Base-by-base conservation (phyloP, 2,113 vertebrate genomes). In the Mystacornis crossleyi region DNA sequence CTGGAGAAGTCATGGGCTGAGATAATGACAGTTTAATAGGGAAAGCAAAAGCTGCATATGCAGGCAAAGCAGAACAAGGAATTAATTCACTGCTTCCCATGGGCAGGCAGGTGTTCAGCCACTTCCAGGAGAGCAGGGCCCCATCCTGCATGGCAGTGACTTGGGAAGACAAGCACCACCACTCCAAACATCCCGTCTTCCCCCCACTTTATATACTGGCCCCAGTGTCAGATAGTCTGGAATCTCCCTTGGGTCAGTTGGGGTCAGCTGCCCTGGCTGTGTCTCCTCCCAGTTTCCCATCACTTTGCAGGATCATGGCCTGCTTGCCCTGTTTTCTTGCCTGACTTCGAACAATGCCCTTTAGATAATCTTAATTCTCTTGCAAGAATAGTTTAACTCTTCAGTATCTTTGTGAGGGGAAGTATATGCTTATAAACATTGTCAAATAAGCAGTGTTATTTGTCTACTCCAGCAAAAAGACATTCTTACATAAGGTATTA, bases 11-110 rank as follows among this genome's bases (percentile, higher is more conserved):
- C 4, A 6, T 73, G 69, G 69, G 69, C 38, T 73, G 60, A 45
- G 69, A 66, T 45, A 73, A 66, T 51, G 33, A 43, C 36, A 38
- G 23, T 73, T 89, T 81, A 74, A 81, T 45, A 53, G 45, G 28
- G 45, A 74, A 89, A 74, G n/a, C 61, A 58, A 53, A 45, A 73
- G 33, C 69, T 5, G 5, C 38, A 28, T 23, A 58, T 0, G 2
- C 36, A 73, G n/a, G 69, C 38, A 81, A 74, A 80, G 58, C 43
- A 38, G 73, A 89, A 60, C 38, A 47, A 81, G 43, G 45, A 74
- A 74, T 89, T 53, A 81, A 81, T 74, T 74, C n/a, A 60, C 19
- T 81, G 38, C 69, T 60, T 89, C 69, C 60, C 24, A 31, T 73
- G 33, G 38, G 61, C 53, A 81, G 45, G 38, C 53, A 53, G 61